Evolutionary conservation across 2,888 invertebrate species (phyloP).

Genomic region (Acanthosepion esculentum): DNA sequence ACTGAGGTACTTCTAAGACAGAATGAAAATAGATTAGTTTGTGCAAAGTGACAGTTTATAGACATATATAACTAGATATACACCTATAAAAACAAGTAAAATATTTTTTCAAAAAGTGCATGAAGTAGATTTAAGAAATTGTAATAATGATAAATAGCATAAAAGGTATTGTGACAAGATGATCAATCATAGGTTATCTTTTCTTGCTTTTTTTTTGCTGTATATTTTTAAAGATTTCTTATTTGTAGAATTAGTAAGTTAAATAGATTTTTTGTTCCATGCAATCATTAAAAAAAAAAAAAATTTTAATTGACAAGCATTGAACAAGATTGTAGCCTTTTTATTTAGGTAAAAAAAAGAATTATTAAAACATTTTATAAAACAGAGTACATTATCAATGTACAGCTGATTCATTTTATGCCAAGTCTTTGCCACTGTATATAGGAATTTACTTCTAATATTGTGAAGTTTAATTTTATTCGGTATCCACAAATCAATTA

Average conservation of each 20-base stretch:
- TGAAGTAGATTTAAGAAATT: conserved; percentile 11
- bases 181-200: conserved; percentile 14
- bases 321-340: background rate
- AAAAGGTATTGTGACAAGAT: conserved; percentile 23
- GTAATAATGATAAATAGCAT: background rate
- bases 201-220: background rate
- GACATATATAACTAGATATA: conserved; percentile 2
- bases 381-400: background rate
- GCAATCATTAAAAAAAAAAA: background rate
- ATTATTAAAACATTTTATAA: background rate
- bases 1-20: conserved; percentile 42
- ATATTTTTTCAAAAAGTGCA: background rate
- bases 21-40: conserved; percentile 45
- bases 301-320: background rate
- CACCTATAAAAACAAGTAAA: conserved; percentile 36
- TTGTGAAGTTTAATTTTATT: too few relatives aligned
- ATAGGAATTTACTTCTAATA: too few relatives aligned
- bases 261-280: background rate
- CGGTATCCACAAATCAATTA: too few relatives aligned
- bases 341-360: background rate
- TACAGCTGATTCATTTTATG: background rate
- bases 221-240: background rate
- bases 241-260: background rate
- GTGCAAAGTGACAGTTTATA: conserved; percentile 41
- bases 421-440: too few relatives aligned